Percentiles rank a stretch among this genome's conserved stretches.
These are phyloP conservation scores for Pteronotus mesoamericanus DNA, from an alignment of 2,797 vertebrate species.

Conservation along the genomic window DNA sequence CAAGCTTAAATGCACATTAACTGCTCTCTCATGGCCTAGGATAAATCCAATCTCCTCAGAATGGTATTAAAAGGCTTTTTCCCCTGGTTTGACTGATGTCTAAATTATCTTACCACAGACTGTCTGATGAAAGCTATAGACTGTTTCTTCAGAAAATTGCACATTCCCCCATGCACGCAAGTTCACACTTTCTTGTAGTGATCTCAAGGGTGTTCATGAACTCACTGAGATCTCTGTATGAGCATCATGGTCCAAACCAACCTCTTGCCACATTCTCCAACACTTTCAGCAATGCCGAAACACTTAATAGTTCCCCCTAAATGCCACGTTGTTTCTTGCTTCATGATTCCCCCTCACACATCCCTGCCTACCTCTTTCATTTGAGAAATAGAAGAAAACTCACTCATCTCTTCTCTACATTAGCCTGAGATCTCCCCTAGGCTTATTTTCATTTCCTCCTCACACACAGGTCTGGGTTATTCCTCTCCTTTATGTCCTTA, in stretches of 20 bases:
- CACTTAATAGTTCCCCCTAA: neutral
- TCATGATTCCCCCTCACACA: neutral
- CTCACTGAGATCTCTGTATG: neutral
- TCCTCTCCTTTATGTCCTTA: neutral
- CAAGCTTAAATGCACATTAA: neutral
- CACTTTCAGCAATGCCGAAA: neutral
- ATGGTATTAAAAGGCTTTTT: neutral
- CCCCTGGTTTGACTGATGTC: neutral
- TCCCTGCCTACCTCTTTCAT: neutral
- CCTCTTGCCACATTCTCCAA: neutral
- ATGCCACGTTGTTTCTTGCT: neutral
- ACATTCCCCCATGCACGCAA: neutral
- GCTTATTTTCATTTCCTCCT: neutral
- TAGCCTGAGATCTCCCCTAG: neutral
- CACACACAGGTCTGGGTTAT: neutral
- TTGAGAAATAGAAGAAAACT: neutral
- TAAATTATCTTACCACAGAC: neutral
- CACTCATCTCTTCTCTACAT: neutral
- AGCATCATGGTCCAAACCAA: neutral
- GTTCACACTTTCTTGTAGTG: neutral
- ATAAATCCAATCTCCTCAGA: neutral
- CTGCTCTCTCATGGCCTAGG: neutral
- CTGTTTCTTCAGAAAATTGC: neutral
- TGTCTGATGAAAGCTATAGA: neutral
- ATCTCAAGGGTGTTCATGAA: neutral